Evolutionary conservation across 2,797 vertebrate genomes (phyloP), one percentile per base, ranked within the genome.

Genomic region (Botia kubotai): DNA sequence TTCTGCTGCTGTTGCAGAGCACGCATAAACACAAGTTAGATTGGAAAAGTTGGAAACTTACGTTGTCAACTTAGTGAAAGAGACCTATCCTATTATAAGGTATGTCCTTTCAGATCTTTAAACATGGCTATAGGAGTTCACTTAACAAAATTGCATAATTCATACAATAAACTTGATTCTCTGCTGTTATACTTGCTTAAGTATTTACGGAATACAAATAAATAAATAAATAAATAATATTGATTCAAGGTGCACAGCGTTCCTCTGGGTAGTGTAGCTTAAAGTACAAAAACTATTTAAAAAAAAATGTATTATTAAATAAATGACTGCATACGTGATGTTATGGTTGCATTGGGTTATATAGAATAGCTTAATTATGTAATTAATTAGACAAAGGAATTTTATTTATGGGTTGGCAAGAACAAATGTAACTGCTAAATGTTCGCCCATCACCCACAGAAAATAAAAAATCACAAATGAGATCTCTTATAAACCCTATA

Each of bases 321-420:
- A 52, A 29, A 19, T 21, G 6, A 23, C 21, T 19, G 21, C 52
- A 67, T 55, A 77, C 23, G 33, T 39, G 21, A 69, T 69, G 75
- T 69, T 48, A 77, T 68, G 50, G 50, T 67, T 77, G 11, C 50
- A 67, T 26, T 67, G 50, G 19, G 8, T 68, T 68, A 67, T 16
- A 77, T 50, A 77, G 50, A 77, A 57, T 68, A 50, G 50, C 50
- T 57, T 68, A 65, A 63, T 21, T 23, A 55, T 53, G 19, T 66
- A 66, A 77, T 68, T 77, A 39, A 67, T 68, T 19, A 46, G 33
- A 68, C 19, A 29, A 48, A 21, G 65, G n/a, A 46, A 39, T 69
- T 46, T 46, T 21, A 67, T 69, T 77, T 65, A 77, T 2, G 68
- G 21, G 65, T 58, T 8, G 2, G 13, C 14, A 43, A 76, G 36